These are phyloP conservation scores for Amphipyra berbera DNA, from an alignment of 2,888 invertebrate species.

Conservation along the genomic window DNA sequence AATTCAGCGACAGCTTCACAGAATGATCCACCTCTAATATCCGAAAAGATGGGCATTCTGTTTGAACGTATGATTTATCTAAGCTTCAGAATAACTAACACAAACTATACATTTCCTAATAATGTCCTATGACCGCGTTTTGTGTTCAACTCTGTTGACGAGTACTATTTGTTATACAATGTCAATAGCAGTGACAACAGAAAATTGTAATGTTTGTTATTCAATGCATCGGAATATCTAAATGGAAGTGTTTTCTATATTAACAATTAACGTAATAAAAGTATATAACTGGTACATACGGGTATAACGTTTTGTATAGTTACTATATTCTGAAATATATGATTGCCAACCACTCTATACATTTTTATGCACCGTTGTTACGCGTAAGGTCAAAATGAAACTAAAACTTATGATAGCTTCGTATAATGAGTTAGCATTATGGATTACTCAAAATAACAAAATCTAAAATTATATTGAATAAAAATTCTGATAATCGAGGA, in stretches of 20 bases:
- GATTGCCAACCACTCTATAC: constrained; percentile 53
- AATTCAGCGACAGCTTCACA: constrained; percentile 19
- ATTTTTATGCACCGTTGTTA: constrained; percentile 57
- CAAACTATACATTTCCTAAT: constrained; percentile 46
- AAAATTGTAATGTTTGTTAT: constrained; percentile 43
- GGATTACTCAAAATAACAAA: constrained; percentile 56
- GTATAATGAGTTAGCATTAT: constrained; percentile 59
- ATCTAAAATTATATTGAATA: constrained; percentile 56
- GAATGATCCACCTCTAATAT: constrained; percentile 12
- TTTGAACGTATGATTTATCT: constrained; percentile 29
- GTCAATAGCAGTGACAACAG: constrained; percentile 71
- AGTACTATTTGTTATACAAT: constrained; percentile 63
- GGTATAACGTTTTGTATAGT: constrained; percentile 58
- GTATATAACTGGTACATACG: constrained; percentile 57
- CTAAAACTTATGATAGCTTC: constrained; percentile 55
- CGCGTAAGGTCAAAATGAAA: constrained; percentile 59
- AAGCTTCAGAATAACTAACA: constrained; percentile 36
- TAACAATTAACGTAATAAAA: constrained; percentile 61
- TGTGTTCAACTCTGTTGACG: constrained; percentile 59
- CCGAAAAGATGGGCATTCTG: constrained; percentile 15
- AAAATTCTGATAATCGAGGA: constrained; percentile 50
- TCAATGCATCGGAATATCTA: constrained; percentile 43
- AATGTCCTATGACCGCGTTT: constrained; percentile 42
- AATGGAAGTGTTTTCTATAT: constrained; percentile 54
- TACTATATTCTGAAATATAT: constrained; percentile 59